Base-by-base conservation (phyloP, 2,113 vertebrate genomes). In the Glareola pratincola region DNA sequence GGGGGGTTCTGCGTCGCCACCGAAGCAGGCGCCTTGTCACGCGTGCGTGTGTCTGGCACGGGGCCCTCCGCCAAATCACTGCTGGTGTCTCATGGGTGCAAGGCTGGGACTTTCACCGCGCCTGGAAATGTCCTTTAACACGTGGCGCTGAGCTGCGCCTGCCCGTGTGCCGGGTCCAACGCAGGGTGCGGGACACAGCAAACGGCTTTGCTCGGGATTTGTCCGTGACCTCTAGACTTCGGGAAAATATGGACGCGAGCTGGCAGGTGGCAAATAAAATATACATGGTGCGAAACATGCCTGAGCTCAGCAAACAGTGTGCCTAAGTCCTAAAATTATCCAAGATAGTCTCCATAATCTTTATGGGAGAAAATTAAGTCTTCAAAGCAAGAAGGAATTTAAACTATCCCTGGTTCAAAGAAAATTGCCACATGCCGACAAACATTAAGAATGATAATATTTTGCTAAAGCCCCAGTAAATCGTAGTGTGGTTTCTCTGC, bases 361-460 rank as follows among this genome's bases (percentile, higher is more conserved):
- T 97, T 88, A 96, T 93, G 94, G 96, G 89, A 89, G 96, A 97
- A 95, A 92, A 93, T 95, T 82, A 97, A 93, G 85, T 95, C 97
- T 97, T 98, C 96, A 94, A 96, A 97, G 96, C 91, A 96, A 94
- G 82, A 71, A 80, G 77, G 94, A 97, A 96, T 97, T 97, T 93
- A 69, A 96, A 92, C 72, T 75, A 96, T 97, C 92, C 95, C 74
- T 12, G 9, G 94, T 97, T 98, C 97, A 97, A 97, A 98, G 96
- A 94, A 90, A 96, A 97, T 95, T 92, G 96, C 96, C 92, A 95
- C 94, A 97, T 94, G 95, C 96, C 30, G 64, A 95, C 96, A 97
- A 97, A 97, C 96, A 96, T 96, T 92, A 96, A 95, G 94, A 98
- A 97, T 82, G 96, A 97, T 96, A 97, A 97, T 97, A 93, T 97